Base-by-base conservation (phyloP, 2,113 vertebrate genomes). In the Aspiorhynchus laticeps region DNA sequence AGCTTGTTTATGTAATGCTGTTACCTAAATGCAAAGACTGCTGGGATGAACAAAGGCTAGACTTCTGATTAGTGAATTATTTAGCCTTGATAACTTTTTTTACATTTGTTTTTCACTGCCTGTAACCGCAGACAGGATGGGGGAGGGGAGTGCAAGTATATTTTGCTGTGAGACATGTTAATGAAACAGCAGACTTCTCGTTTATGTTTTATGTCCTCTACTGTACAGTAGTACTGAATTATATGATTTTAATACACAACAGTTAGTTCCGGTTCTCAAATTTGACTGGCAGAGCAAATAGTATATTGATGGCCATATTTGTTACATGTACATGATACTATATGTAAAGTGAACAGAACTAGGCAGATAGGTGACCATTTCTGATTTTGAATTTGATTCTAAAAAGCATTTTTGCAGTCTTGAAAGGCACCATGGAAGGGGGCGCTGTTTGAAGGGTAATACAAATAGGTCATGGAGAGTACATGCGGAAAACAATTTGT, bases 1-100 rank as follows among this genome's bases (percentile, higher is more conserved):
- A 84, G 82, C 67, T 41, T 84, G 63, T 51, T 69, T 83, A 38
- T 73, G 69, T n/a, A 41, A 84, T 5, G 10, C 28, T 69, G 31
- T 24, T 38, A 74, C 69, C 28, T 38, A 84, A 38, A 56, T 56
- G 56, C 21, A 63, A 65, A 63, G 7, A 36, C 31, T 59, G 41
- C 41, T 71, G 63, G 63, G 21, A 65, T 3, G 15, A 67, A 82
- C 36, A 63, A 81, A 81, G 12, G 51, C 9, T 80, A 80, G 5
- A 36, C 33, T 21, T 36, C 36, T 59, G 19, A 80, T 41, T 61
- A 31, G 38, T 31, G n/a, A 31, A 67, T 82, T 31, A 46, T 46
- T 82, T 28, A 67, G n/a, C 21, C 56, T 5, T 69, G 61, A 43
- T 56, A 63, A 26, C 24, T 48, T 77, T 28, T 51, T 77, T n/a